Base-by-base conservation (phyloP, 2,113 vertebrate genomes). In the Megalops atlanticus region DNA sequence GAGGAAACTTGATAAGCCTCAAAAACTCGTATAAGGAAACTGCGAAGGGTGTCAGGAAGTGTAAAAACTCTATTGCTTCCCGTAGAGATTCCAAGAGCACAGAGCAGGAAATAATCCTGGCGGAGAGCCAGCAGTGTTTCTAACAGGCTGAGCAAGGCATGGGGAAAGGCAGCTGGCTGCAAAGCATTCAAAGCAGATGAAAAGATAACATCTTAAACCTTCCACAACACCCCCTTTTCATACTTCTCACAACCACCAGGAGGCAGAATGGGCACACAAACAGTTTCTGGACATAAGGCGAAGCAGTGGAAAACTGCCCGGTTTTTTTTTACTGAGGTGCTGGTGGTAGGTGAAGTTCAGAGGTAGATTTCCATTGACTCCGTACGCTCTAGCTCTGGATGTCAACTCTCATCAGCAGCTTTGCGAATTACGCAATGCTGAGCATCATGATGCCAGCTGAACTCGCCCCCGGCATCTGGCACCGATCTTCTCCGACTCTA, bases 51-150 rank as follows among this genome's bases (percentile, higher is more conserved):
- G 33, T 36, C 54, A 76, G 80, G 74, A 82, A 77, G 45, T 40
- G 35, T 54, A 64, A 14, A 69, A 35, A 16, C 74, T 16, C n/a
- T 69, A 81, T 77, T 82, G 68, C 75, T 77, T 82, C 81, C 81
- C 33, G 47, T 27, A 7, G 43, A 77, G 36, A 73, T 49, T 72
- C 43, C 21, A 33, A 54, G n/a, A 41, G 43, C 24, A 4, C 21
- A 21, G 68, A 52, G 39, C 81, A 33, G 81, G 81, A 82, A 77
- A 72, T 40, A 52, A 58, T 72, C 35, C 45, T 14, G 41, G 43
- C 75, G 21, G 4, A 12, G 49, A 35, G 72, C 54, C 80, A 69
- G 35, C 38, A 43, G 40, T 27, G 24, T 39, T 52, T 39, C 14
- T 7, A 24, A 40, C 71, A 40, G 38, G 40, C 38, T n/a, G 36